Conservation (phyloP, 2,888 invertebrate genomes). For the Lepeophtheirus nordmannii region DNA sequence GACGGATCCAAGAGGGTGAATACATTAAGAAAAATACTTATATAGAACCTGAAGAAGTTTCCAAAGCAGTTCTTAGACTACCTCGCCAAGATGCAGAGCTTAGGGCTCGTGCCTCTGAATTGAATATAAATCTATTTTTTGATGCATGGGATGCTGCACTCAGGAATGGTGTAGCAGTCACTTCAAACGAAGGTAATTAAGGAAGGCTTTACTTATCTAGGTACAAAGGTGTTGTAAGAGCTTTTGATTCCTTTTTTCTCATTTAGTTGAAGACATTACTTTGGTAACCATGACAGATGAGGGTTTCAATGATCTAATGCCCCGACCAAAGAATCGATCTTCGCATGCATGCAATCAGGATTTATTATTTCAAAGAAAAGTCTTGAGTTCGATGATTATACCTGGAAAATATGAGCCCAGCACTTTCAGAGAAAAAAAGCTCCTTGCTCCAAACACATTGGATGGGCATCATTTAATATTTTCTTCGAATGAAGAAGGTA, state of each 20-base stretch:
- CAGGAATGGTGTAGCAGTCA: constrained; percentile 1
- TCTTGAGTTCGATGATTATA: neutral
- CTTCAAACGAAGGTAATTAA: neutral
- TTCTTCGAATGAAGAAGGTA: neutral
- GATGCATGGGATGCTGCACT: constrained; percentile 4
- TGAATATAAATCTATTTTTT: constrained; percentile 11
- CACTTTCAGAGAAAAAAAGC: neutral
- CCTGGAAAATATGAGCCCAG: neutral
- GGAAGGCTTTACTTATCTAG: no score
- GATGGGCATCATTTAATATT: neutral
- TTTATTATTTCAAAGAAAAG: neutral
- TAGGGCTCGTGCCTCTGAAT: neutral
- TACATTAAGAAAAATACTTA: neutral
- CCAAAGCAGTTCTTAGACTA: neutral
- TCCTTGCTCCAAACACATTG: neutral
- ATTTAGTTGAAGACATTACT: neutral
- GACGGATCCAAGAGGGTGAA: neutral
- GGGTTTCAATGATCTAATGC: neutral
- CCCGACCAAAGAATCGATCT: neutral
- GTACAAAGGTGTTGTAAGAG: neutral
- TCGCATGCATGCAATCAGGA: neutral
- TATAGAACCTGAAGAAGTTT: neutral
- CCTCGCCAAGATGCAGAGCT: constrained; percentile 3
- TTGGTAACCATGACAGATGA: neutral
- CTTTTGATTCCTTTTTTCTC: neutral